Percentiles rank a stretch among this genome's conserved stretches.
Evolutionary conservation across 2,113 vertebrate species (phyloP).

Genomic region (Channa argus): DNA sequence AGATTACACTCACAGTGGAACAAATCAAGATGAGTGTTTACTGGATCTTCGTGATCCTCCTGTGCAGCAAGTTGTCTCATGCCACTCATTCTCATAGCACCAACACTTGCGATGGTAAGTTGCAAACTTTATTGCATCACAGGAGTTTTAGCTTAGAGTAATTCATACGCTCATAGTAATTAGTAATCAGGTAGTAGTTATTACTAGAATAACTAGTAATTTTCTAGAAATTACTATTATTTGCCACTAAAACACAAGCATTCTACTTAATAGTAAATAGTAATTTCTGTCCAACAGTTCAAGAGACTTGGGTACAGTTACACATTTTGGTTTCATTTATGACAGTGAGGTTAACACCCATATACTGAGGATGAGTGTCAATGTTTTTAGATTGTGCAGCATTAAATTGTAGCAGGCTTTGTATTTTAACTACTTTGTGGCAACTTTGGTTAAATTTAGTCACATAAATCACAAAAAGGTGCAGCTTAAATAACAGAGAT

Average conservation of each 20-base stretch:
- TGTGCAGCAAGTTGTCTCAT: neutral
- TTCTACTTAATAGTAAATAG: neutral
- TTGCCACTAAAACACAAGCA: neutral
- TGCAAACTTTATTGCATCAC: neutral
- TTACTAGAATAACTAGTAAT: too few species aligned
- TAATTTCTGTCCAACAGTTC: neutral
- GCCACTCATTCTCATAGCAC: neutral
- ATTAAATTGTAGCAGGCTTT: neutral
- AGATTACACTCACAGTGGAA: neutral
- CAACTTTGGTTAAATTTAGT: neutral
- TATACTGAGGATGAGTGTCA: neutral
- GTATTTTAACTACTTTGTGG: neutral
- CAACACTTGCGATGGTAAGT: constrained; percentile 20
- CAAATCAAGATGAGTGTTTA: constrained; percentile 39
- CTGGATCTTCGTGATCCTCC: constrained; percentile 47
- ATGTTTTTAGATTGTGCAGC: neutral
- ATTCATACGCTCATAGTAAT: neutral
- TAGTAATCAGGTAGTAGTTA: neutral
- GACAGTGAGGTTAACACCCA: neutral
- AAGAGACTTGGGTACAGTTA: neutral
- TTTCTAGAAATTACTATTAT: neutral
- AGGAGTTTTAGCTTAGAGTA: neutral
- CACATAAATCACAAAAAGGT: neutral
- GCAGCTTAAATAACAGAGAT: neutral
- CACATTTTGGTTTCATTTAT: neutral